Conservation (phyloP, 2,888 invertebrate species). For the Lymantria dispar region DNA sequence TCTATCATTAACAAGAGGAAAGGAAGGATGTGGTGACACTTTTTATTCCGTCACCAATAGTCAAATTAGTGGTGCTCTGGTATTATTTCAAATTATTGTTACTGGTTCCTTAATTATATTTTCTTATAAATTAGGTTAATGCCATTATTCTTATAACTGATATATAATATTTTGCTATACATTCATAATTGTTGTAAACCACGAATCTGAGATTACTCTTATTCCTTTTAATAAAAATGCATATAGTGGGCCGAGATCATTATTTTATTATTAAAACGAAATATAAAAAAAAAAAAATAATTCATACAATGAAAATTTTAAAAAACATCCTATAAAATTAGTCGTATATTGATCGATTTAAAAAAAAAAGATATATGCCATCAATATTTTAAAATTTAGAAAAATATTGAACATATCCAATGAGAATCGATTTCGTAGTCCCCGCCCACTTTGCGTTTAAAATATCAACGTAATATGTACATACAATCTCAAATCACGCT, state of each 20-base stretch:
- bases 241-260: slow-evolving; percentile 3
- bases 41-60: no score
- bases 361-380: background rate
- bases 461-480: slow-evolving; percentile 15
- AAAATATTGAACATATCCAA: background rate
- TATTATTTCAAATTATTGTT: no score
- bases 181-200: slow-evolving; percentile 1
- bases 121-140: no score
- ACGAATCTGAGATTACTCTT: background rate
- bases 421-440: background rate
- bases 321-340: slow-evolving; percentile 6
- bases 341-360: slow-evolving; percentile 1
- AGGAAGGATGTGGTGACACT: no score
- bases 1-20: no score
- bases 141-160: no score
- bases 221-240: background rate
- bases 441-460: slow-evolving; percentile 1
- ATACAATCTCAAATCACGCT: slow-evolving; percentile 10
- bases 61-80: no score
- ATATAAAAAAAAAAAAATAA: slow-evolving; percentile 9
- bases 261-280: background rate
- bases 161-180: background rate
- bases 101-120: no score
- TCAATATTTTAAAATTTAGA: background rate
- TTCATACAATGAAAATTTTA: background rate